Conservation (phyloP, 2,888 invertebrate genomes). For the Agrotis puta region DNA sequence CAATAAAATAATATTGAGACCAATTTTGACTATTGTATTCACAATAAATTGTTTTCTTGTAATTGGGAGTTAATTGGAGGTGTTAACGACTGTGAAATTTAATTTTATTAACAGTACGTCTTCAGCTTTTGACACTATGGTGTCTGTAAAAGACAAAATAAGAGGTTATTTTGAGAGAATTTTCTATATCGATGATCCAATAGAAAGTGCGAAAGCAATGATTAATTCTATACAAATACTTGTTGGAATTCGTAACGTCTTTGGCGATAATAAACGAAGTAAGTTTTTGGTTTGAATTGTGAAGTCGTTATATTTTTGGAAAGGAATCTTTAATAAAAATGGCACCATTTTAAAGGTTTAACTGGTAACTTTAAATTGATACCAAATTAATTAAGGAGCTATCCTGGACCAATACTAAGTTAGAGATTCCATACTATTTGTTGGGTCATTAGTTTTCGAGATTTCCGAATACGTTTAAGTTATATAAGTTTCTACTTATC, state of each 20-base stretch:
- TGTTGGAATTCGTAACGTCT: constrained; percentile 77
- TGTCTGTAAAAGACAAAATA: constrained; percentile 43
- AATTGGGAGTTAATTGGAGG: constrained; percentile 40
- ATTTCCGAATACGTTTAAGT: too few relatives aligned
- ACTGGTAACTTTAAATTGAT: too few relatives aligned
- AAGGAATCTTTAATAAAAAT: too few relatives aligned
- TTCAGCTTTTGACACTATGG: constrained; percentile 35
- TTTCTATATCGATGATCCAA: constrained; percentile 67
- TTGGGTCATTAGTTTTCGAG: too few relatives aligned
- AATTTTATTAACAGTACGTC: constrained; percentile 18
- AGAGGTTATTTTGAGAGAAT: constrained; percentile 42
- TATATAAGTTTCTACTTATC: too few relatives aligned
- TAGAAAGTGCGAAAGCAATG: constrained; percentile 72
- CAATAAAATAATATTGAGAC: constrained; percentile 19
- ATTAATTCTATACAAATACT: constrained; percentile 72
- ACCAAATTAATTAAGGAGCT: too few relatives aligned
- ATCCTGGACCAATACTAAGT: too few relatives aligned
- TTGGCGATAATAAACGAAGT: constrained; percentile 73
- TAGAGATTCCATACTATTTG: too few relatives aligned
- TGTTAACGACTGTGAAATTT: not conserved
- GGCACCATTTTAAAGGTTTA: too few relatives aligned
- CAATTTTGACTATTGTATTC: constrained; percentile 33
- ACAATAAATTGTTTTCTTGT: constrained; percentile 10
- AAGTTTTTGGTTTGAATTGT: constrained; percentile 47
- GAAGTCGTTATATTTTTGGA: not conserved